These are phyloP conservation scores for Baronia brevicornis DNA, from an alignment of 2,888 invertebrate genomes.

Conservation along the genomic window DNA sequence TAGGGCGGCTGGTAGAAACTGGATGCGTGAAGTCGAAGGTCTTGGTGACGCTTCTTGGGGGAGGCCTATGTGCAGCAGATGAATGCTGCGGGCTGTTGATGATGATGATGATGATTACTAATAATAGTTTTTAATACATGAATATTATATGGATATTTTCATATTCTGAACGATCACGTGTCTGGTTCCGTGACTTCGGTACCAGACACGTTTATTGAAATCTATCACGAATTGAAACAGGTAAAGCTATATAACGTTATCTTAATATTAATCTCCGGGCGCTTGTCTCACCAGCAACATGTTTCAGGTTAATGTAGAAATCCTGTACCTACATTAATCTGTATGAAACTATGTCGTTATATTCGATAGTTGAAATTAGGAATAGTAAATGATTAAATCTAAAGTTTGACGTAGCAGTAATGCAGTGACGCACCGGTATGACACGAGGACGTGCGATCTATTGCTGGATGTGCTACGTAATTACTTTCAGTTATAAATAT, in stretches of 20 bases:
- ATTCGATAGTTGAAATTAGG: conserved; percentile 13
- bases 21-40: too few relatives aligned
- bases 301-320: conserved; percentile 1
- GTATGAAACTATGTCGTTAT: conserved; percentile 9
- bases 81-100: too few relatives aligned
- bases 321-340: not conserved
- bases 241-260: conserved; percentile 2
- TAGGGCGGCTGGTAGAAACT: too few relatives aligned
- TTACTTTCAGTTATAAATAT: conserved; percentile 39
- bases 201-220: not conserved
- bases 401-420: conserved; percentile 28
- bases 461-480: conserved; percentile 26
- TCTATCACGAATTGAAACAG: not conserved
- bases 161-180: too few relatives aligned
- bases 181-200: too few relatives aligned
- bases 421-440: conserved; percentile 32
- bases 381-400: conserved; percentile 22
- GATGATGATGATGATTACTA: too few relatives aligned
- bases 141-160: too few relatives aligned
- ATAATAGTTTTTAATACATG: too few relatives aligned
- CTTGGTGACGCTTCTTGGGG: too few relatives aligned
- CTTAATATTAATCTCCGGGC: conserved; percentile 4
- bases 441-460: conserved; percentile 26
- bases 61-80: too few relatives aligned
- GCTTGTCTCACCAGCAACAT: not conserved